A percentile compares a stretch with the other conserved stretches of the same genome.
Conservation (phyloP, 2,888 invertebrate genomes). For the Deilephila porcellus region DNA sequence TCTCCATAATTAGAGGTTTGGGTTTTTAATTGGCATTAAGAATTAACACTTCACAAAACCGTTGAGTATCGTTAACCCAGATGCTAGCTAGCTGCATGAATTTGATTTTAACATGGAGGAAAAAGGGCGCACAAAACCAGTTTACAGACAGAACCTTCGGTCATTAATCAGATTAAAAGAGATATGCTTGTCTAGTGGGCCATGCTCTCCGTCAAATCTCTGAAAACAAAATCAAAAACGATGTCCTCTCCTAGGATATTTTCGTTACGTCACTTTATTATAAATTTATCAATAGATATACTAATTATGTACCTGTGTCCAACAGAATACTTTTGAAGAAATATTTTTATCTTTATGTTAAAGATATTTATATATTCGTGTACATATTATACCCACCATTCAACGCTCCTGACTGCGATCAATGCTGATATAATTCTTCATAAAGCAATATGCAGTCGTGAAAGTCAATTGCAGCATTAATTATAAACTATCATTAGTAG, state of each 20-base stretch:
- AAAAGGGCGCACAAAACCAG: conserved; percentile 22
- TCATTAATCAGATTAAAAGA: conserved; percentile 30
- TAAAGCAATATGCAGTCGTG: neutral
- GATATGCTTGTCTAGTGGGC: conserved; percentile 25
- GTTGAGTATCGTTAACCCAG: conserved; percentile 13
- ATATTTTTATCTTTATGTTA: neutral
- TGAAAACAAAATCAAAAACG: conserved; percentile 22
- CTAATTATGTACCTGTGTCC: neutral
- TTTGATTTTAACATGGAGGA: neutral
- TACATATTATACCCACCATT: neutral
- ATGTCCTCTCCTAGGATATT: neutral
- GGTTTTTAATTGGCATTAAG: neutral
- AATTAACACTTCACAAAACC: conserved; percentile 18
- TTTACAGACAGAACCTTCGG: conserved; percentile 26
- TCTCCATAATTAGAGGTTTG: neutral
- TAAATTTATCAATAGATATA: neutral
- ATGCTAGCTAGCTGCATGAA: neutral
- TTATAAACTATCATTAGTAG: neutral
- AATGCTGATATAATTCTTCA: neutral
- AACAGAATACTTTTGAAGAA: neutral
- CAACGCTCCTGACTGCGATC: neutral
- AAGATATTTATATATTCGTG: neutral
- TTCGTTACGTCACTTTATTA: neutral
- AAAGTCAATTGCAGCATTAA: neutral
- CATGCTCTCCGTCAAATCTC: conserved; percentile 26